Conservation (phyloP, 2,113 vertebrate species). For the Platysteira castanea region DNA sequence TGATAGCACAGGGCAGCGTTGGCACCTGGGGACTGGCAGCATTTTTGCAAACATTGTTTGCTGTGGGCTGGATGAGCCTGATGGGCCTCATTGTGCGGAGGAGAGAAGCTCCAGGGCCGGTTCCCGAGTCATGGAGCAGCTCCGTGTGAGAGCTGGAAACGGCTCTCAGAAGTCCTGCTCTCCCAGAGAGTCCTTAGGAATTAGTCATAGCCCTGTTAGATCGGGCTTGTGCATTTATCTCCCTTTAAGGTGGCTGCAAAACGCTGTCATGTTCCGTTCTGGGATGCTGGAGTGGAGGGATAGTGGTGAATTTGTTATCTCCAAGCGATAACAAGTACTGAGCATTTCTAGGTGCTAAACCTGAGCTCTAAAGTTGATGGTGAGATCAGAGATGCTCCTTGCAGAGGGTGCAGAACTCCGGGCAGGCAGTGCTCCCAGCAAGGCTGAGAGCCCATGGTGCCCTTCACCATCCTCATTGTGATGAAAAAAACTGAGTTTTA, state of each 20-base stretch:
- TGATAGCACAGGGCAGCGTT: neutral
- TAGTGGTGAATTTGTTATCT: accelerated
- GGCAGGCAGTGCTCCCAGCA: neutral
- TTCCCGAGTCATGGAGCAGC: neutral
- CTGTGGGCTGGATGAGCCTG: neutral
- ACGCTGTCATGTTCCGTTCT: neutral
- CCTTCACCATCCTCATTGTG: neutral
- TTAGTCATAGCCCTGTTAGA: neutral
- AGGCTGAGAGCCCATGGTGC: neutral
- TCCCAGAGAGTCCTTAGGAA: neutral
- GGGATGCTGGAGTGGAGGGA: neutral
- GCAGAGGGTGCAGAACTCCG: neutral
- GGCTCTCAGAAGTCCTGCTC: neutral
- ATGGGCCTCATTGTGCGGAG: neutral
- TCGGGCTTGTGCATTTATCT: neutral
- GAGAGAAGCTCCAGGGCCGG: neutral
- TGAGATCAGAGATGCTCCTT: neutral
- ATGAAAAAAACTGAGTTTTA: neutral
- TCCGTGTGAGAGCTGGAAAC: accelerated
- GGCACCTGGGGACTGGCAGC: neutral
- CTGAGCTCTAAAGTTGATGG: neutral
- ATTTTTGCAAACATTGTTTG: neutral
- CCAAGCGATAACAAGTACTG: neutral
- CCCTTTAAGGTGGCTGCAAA: neutral
- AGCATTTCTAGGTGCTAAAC: neutral